phyloP scores from a whole-genome alignment of 2,888 invertebrate genomes.

The Tortrix viridana region DNA sequence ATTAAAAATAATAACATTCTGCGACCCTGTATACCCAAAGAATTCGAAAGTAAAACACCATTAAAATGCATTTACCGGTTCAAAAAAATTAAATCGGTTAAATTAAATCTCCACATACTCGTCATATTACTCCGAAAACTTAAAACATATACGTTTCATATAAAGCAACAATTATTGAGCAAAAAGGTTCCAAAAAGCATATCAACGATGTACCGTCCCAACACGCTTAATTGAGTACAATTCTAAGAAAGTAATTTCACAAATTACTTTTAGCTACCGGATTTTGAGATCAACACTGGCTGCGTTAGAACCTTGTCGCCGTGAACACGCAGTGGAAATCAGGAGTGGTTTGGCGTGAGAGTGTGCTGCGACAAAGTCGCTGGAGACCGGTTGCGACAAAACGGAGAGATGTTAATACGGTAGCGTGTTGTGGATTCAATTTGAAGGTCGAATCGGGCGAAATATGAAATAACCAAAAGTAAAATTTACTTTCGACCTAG shows the following conservation, averaged over 20 bases:
- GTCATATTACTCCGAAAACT: slow-evolving; percentile 1
- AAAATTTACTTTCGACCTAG: too few relatives aligned
- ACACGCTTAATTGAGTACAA: slow-evolving; percentile 75
- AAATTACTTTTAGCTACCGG: slow-evolving; percentile 83
- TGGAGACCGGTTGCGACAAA: slow-evolving; percentile 59
- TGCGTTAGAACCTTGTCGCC: slow-evolving; percentile 60
- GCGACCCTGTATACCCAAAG: too few relatives aligned
- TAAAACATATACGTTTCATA: slow-evolving; percentile 15
- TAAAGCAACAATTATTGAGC: slow-evolving; percentile 41
- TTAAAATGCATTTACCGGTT: neutral
- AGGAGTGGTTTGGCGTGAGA: neutral
- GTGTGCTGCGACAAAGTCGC: slow-evolving; percentile 62
- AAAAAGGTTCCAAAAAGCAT: slow-evolving; percentile 42
- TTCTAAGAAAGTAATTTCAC: slow-evolving; percentile 84
- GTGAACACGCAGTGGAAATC: slow-evolving; percentile 36
- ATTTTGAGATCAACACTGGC: slow-evolving; percentile 72
- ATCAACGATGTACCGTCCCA: slow-evolving; percentile 44
- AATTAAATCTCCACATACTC: neutral
- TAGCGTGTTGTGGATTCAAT: slow-evolving; percentile 48
- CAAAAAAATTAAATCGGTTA: neutral
- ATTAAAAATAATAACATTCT: too few relatives aligned
- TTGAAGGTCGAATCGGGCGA: slow-evolving; percentile 63
- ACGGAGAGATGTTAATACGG: slow-evolving; percentile 51
- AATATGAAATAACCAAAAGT: slow-evolving; percentile 54
- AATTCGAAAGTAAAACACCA: too few relatives aligned